Conservation (phyloP, 2,113 vertebrate species). For the Perca fluviatilis region DNA sequence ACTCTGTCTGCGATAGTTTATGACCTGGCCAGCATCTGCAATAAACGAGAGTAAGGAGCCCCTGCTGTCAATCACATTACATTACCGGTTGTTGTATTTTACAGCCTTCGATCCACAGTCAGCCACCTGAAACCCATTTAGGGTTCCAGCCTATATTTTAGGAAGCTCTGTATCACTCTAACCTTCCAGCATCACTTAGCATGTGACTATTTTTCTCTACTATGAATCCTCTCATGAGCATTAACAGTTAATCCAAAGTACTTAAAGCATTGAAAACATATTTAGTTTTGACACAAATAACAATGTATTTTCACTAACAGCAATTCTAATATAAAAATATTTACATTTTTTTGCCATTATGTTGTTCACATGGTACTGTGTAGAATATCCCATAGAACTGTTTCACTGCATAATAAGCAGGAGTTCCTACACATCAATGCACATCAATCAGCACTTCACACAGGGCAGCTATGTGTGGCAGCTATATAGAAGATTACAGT, state of each 20-base stretch:
- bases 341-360: background rate
- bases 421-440: constrained; percentile 14
- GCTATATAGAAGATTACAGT: constrained; percentile 14
- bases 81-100: background rate
- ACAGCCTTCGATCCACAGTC: too few relatives aligned
- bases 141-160: background rate
- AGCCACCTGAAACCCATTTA: background rate
- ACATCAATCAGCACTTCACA: constrained; percentile 50
- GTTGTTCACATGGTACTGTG: background rate
- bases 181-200: background rate
- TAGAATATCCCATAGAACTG: constrained; percentile 8
- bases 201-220: background rate
- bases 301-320: background rate
- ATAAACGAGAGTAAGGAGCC: background rate
- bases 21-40: background rate
- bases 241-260: background rate
- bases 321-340: background rate
- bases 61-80: background rate
- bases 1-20: background rate
- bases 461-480: constrained; percentile 13
- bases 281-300: background rate
- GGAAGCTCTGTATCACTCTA: background rate
- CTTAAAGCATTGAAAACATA: background rate
- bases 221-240: background rate
- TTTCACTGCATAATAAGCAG: constrained; percentile 31